Conservation (phyloP, 2,797 vertebrate genomes). For the Somateria mollissima region DNA sequence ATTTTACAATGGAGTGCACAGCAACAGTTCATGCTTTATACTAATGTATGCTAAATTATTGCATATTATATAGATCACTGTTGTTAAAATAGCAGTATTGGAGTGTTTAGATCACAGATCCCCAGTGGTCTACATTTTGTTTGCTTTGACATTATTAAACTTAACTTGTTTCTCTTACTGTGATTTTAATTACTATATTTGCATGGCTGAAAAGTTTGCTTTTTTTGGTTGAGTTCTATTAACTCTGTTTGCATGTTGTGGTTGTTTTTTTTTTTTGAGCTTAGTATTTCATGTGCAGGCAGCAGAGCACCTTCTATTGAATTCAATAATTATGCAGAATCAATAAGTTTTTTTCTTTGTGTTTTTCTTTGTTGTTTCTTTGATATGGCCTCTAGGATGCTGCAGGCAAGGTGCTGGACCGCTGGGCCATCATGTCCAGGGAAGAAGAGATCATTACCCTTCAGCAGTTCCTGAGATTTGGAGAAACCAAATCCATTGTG, state of each 20-base stretch:
- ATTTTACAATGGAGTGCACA: conserved; percentile 69
- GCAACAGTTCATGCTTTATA: conserved; percentile 73
- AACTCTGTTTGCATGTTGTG: conserved; percentile 75
- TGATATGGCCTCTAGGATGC: conserved; percentile 94
- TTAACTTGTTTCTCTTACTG: conserved; percentile 72
- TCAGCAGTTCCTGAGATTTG: conserved; percentile 99
- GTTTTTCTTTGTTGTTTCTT: conserved; percentile 91
- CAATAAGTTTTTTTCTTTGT: conserved; percentile 88
- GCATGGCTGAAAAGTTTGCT: conserved; percentile 75
- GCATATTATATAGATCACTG: conserved; percentile 62
- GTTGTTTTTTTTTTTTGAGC: conserved; percentile 63
- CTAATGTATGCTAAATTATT: conserved; percentile 74
- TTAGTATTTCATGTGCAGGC: conserved; percentile 79
- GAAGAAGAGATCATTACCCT: conserved; percentile 99
- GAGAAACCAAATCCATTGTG: conserved; percentile 99
- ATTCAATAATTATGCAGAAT: conserved; percentile 88
- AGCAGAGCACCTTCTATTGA: conserved; percentile 79
- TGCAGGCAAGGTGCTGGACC: conserved; percentile 99
- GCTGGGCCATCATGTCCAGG: conserved; percentile 99
- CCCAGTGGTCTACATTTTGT: conserved; percentile 75
- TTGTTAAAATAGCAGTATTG: conserved; percentile 71
- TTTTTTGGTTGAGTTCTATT: conserved; percentile 76
- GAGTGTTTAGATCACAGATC: conserved; percentile 74
- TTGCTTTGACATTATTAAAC: conserved; percentile 79
- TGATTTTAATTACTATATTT: conserved; percentile 79